Evolutionary conservation across 1,140 invertebrate genomes (phyloP), one percentile per base, ranked within the genome.

Genomic region (Lucilia cuprina): DNA sequence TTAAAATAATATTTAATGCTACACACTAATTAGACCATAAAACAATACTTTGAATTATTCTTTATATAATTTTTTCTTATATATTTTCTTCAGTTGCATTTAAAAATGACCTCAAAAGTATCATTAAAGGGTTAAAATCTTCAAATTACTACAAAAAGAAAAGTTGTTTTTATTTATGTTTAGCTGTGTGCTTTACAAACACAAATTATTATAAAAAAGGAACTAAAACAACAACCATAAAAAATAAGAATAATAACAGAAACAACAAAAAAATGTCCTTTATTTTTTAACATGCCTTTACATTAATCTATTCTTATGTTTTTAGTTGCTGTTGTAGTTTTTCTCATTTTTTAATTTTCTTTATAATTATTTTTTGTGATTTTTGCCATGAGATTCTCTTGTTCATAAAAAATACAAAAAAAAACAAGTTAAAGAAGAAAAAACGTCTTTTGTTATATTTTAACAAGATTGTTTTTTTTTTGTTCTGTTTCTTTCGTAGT

Each of bases 271-370:
- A 21, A 10, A 21, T 21, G n/a, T 25, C 65, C 65, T 70, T 70
- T 70, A 70, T 70, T 21, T 70, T 70, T 21, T 70, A 70, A 70
- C 65, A 70, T 70, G 65, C 65, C 65, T 70, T 70, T 70, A 70
- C 65, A 25, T 19, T 70, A 70, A 70, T 70, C 65, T 70, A 70
- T 70, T 10, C 65, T 70, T n/a, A 7, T 60, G 14, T 60, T 60
- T 12, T 17, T 17, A 30, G 25, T 60, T 60, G 13, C 13, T 14
- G 8, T 60, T 60, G 8, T 5, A 10, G 50, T 60, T 14, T n/a
- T 17, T 2, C n/a, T 70, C 25, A 25, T 70, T 60, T 21, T 70
- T 9, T 70, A 21, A 25, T 70, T 21, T 21, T 70, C n/a, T 70
- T 70, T 19, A 70, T n/a, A 70, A 70, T 70, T 17, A 25, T 70